Conservation (phyloP, 2,113 vertebrate genomes). For the Cynoglossus semilaevis region DNA sequence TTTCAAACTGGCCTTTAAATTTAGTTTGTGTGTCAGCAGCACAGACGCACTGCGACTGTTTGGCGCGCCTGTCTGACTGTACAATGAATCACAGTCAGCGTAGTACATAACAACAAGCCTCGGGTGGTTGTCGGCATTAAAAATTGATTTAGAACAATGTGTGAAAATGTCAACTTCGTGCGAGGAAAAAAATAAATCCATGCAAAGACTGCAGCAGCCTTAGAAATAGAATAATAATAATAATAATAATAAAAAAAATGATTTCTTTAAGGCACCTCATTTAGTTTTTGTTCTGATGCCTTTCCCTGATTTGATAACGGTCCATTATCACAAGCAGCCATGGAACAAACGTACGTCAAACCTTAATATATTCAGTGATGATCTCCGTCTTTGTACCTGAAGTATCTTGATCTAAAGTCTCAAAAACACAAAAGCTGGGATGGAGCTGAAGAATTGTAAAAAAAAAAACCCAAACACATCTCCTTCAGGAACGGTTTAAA, state of each 20-base stretch:
- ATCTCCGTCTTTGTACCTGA: too few species aligned
- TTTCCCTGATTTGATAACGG: constrained; percentile 11
- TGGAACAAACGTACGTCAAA: too few species aligned
- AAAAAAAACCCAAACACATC: too few species aligned
- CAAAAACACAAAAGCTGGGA: too few species aligned
- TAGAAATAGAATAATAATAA: not conserved
- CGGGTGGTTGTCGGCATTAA: not conserved
- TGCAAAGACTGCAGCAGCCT: not conserved
- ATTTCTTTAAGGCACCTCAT: too few species aligned
- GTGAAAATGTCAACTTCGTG: not conserved
- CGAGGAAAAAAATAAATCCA: not conserved
- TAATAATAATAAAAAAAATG: not conserved
- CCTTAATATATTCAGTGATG: too few species aligned
- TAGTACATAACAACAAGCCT: not conserved
- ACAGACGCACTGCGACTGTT: not conserved
- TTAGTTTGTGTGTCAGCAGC: constrained; percentile 9
- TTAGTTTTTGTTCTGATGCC: not conserved
- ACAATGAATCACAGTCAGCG: constrained; percentile 2
- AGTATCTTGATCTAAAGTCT: too few species aligned
- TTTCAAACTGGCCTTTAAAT: constrained; percentile 19
- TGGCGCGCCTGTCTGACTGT: not conserved
- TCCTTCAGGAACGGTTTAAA: too few species aligned
- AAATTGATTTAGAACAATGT: constrained; percentile 3
- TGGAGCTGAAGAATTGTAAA: too few species aligned
- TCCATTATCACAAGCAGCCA: too few species aligned